Evolutionary conservation across 2,888 invertebrate species (phyloP).

Genomic region (Leptinotarsa peninsularis): DNA sequence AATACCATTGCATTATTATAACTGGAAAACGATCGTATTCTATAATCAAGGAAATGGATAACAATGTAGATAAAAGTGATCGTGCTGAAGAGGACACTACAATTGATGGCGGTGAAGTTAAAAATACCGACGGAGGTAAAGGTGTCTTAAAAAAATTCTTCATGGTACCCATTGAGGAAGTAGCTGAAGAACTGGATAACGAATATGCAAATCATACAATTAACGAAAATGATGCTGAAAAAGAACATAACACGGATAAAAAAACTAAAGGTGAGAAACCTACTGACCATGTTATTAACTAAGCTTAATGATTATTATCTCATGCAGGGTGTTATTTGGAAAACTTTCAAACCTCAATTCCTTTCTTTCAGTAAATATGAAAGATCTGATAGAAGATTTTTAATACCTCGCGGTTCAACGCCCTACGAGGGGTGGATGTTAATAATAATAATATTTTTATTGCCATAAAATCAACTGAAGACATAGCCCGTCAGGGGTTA

Average conservation of each 20-base stretch:
- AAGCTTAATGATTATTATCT: neutral
- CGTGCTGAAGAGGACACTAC: neutral
- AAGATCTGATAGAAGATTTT: too few relatives aligned
- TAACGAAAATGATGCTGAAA: neutral
- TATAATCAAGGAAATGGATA: constrained; percentile 12
- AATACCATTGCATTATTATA: constrained; percentile 19
- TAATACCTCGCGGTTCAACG: too few relatives aligned
- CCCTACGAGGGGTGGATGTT: too few relatives aligned
- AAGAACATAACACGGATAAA: neutral
- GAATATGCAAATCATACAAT: neutral
- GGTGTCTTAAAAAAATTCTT: neutral
- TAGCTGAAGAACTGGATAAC: neutral
- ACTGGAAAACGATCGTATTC: constrained; percentile 18
- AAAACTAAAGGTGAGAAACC: constrained; percentile 5
- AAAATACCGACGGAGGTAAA: neutral
- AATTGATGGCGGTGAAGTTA: neutral
- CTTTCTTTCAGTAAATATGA: too few relatives aligned
- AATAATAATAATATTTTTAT: too few relatives aligned
- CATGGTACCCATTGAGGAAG: neutral
- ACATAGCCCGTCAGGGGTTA: too few relatives aligned
- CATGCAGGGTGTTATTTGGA: too few relatives aligned
- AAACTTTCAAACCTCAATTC: too few relatives aligned
- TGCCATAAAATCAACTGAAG: too few relatives aligned
- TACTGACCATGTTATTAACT: neutral
- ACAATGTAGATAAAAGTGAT: neutral